Evolutionary conservation across 2,888 invertebrate genomes (phyloP).

Genomic region (Drosophila tripunctata): DNA sequence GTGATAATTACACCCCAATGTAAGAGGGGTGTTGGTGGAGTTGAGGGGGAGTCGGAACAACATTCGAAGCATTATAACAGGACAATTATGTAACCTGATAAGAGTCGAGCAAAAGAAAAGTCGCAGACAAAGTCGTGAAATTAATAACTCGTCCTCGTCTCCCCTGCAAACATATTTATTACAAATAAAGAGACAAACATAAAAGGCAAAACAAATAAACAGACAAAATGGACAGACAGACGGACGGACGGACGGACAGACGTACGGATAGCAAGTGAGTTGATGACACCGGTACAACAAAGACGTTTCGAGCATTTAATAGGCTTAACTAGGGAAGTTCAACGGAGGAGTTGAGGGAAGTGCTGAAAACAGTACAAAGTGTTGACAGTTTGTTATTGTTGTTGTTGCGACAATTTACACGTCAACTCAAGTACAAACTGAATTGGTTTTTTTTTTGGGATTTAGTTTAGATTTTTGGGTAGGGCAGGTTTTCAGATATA

Average conservation of each 20-base stretch:
- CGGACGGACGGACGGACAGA: background rate
- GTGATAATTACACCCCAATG: constrained; percentile 73
- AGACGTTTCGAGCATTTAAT: constrained; percentile 73
- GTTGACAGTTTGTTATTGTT: constrained; percentile 60
- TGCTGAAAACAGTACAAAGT: constrained; percentile 35
- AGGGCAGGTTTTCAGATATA: constrained; percentile 12
- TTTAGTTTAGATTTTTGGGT: constrained; percentile 35
- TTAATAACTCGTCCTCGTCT: constrained; percentile 57
- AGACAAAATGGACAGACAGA: constrained; percentile 52
- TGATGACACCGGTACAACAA: constrained; percentile 66
- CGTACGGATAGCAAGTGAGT: constrained; percentile 25
- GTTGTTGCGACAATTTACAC: constrained; percentile 60
- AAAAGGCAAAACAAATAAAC: constrained; percentile 73
- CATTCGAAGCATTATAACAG: constrained; percentile 48
- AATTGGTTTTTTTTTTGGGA: constrained; percentile 46
- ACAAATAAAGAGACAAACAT: constrained; percentile 78
- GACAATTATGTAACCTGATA: constrained; percentile 79
- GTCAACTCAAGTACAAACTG: constrained; percentile 48
- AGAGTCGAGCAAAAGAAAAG: constrained; percentile 36
- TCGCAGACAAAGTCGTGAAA: constrained; percentile 70
- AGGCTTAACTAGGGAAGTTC: constrained; percentile 67
- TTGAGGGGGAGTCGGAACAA: background rate
- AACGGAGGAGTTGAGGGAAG: background rate
- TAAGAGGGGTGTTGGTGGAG: constrained; percentile 13
- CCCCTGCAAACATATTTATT: constrained; percentile 66